phyloP scores from a whole-genome alignment of 2,888 invertebrate genomes.

The Gortyna flavago region DNA sequence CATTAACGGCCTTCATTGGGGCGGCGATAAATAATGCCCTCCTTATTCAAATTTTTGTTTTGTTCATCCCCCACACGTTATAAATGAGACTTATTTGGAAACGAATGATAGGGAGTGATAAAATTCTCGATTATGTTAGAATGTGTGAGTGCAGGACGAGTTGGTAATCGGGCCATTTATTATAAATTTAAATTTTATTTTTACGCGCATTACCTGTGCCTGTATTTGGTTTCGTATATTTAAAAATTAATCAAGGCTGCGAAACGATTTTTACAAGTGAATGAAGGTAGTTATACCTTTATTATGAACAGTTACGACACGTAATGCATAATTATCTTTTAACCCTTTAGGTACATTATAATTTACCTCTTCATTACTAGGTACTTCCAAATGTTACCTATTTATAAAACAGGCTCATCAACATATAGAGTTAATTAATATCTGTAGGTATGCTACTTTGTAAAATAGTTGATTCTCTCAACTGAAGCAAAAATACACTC shows the following conservation, averaged over 20 bases:
- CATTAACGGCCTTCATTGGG: constrained; percentile 90
- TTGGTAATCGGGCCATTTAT: constrained; percentile 69
- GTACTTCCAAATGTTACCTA: no score
- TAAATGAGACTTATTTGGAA: constrained; percentile 90
- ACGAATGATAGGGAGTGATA: constrained; percentile 88
- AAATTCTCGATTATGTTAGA: constrained; percentile 83
- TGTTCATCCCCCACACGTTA: constrained; percentile 88
- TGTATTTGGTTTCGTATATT: constrained; percentile 45
- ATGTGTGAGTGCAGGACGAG: constrained; percentile 71
- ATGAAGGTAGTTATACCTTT: not conserved
- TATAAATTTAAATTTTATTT: constrained; percentile 64
- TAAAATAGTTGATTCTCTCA: not conserved
- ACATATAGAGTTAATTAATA: accelerated
- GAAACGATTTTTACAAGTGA: not conserved
- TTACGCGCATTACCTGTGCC: constrained; percentile 59
- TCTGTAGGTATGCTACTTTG: not conserved
- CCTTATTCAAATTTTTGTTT: constrained; percentile 90
- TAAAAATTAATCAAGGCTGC: constrained; percentile 7
- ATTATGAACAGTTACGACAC: not conserved
- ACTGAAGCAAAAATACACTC: no score
- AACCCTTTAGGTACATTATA: not conserved
- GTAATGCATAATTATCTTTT: not conserved
- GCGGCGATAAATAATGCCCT: constrained; percentile 90
- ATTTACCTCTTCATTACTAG: not conserved
- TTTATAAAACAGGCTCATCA: not conserved